These are phyloP conservation scores for Myotis myotis DNA, from an alignment of 2,797 vertebrate genomes.

Conservation along the genomic window DNA sequence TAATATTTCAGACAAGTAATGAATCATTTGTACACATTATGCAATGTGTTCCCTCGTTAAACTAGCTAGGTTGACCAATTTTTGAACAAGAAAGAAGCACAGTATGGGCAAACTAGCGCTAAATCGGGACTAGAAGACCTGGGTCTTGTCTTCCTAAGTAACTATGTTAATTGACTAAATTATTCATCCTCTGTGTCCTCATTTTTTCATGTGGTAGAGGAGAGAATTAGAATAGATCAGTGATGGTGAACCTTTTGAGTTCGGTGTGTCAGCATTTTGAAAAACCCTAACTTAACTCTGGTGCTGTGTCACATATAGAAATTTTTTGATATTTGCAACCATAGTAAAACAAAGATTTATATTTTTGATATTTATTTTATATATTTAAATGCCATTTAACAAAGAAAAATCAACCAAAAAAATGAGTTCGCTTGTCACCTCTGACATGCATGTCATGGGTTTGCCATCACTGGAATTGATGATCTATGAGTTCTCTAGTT, in stretches of 20 bases:
- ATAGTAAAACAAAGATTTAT: too few species aligned
- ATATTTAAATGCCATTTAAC: too few species aligned
- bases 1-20: conserved; percentile 12
- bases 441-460: too few species aligned
- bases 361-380: too few species aligned
- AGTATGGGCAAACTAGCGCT: background rate
- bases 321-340: too few species aligned
- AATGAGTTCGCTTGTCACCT: too few species aligned
- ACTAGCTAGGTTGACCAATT: background rate
- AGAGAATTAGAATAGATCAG: background rate
- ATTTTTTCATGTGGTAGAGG: conserved; percentile 30
- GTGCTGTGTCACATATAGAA: too few species aligned
- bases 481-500: background rate
- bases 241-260: too few species aligned
- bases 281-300: too few species aligned
- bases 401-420: too few species aligned
- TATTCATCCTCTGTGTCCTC: background rate
- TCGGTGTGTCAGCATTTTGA: too few species aligned
- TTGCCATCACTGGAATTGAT: background rate
- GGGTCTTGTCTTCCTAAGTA: background rate
- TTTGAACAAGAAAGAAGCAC: background rate
- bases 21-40: background rate
- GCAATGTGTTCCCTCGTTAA: background rate
- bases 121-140: background rate
- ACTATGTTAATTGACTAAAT: background rate